Base-by-base conservation (phyloP, 2,113 vertebrate genomes). In the Oncorhynchus clarkii region DNA sequence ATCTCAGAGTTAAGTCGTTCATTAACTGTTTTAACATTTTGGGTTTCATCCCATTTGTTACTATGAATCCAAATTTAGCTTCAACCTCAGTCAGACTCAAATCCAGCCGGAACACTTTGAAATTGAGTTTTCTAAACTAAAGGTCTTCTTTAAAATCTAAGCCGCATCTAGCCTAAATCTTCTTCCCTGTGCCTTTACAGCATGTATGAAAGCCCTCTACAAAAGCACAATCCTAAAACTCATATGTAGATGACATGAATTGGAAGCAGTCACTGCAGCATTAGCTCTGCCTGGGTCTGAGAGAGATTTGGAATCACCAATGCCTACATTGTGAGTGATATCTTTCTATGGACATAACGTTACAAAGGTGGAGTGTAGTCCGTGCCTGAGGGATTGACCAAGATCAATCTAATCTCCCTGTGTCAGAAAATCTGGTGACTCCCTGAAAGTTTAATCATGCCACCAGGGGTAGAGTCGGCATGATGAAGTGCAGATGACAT, bases 301-400 rank as follows among this genome's bases (percentile, higher is more conserved):
- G 39, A 1, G 71, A 87, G 82, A 85, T 87, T 87, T 79, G 48
- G 78, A 87, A 82, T 82, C 60, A 71, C 84, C 79, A 76, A 81
- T 72, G 66, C 75, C 59, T 68, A 78, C 84, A 85, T 71, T 83
- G 79, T 81, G 76, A 84, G 80, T 67, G 78, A 85, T 88, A 88
- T 84, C 57, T 20, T 78, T 83, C 76, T 78, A 85, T 90, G 88
- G 89, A 80, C 84, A 88, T 90, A 83, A 84, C 76, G 88, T 90
- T 81, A 85, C 78, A 88, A 87, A 85, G 80, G 82, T 7, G 69
- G 72, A 86, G 78, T 76, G 74, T 76, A 48, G 84, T 74, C 71
- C 78, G 78, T 72, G 87, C 85, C 85, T 84, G 78, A 85, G 80
- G 81, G 85, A 88, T 84, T 80, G 86, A 71, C 79, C 80, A 79